Conservation (phyloP, 2,113 vertebrate genomes). For the Cynopterus brachyotis region DNA sequence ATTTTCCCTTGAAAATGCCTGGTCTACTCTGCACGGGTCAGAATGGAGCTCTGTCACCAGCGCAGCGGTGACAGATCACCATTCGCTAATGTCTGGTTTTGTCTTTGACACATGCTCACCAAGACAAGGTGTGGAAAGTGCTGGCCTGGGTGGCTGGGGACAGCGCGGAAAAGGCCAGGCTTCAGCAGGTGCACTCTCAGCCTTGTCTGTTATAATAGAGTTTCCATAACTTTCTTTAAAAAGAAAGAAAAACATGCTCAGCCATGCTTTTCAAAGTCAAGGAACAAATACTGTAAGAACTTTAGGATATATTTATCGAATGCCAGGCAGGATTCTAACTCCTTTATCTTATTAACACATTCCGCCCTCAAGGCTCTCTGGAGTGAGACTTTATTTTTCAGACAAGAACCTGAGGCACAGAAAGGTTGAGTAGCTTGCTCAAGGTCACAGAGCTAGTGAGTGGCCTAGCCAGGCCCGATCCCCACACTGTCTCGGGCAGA, state of each 20-base stretch:
- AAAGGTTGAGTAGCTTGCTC: background rate
- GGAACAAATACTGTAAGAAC: background rate
- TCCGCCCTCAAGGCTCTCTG: background rate
- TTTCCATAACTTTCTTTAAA: background rate
- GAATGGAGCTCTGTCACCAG: background rate
- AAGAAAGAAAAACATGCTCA: background rate
- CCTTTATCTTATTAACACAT: background rate
- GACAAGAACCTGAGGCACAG: background rate
- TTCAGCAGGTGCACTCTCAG: background rate
- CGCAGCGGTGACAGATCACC: background rate
- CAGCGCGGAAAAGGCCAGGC: background rate
- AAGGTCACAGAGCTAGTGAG: background rate
- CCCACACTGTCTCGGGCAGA: background rate
- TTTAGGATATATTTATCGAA: background rate
- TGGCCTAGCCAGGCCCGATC: background rate
- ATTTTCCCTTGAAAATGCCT: background rate
- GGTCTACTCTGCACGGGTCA: background rate
- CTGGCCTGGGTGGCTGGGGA: background rate
- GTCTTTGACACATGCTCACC: background rate
- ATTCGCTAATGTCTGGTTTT: background rate
- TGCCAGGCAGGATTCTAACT: background rate
- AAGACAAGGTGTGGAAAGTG: background rate
- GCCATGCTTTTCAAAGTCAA: background rate
- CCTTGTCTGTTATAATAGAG: background rate
- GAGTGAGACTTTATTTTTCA: background rate